Evolutionary conservation across 2,113 vertebrate genomes (phyloP), one percentile per base, ranked within the genome.

Genomic region (Rhinogobius similis): DNA sequence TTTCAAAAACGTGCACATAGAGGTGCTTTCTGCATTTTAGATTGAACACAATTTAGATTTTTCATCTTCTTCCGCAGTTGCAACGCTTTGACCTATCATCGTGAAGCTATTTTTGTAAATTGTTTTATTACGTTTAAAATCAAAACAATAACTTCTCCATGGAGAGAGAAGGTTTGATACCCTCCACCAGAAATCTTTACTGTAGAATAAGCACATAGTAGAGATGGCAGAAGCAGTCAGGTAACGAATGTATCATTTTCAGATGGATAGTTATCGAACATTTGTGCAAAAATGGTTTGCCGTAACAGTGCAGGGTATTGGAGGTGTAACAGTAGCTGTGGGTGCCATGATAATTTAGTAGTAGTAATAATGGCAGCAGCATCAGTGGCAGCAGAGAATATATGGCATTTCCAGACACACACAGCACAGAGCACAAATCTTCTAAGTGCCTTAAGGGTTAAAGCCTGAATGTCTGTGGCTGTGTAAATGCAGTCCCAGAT

Each of bases 401-500:
- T 38, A 38, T 12, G 32, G 29, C 59, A 62, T 62, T 62, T 62
- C 32, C 18, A 39, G 9, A 50, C 52, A 1, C 23, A 55, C 27
- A 65, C 12, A 58, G 8, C 23, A 21, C 66, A 59, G 29, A 38
- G 24, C 43, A 36, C 46, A 29, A 71, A 48, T 59, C 20, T 10
- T 5, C 44, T 48, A 21, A n/a, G 66, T 27, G 55, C 65, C 69
- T 68, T 4, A 75, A 74, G 44, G 79, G 76, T 78, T 83, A 78
- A 84, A 70, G 41, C 58, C 56, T 67, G 73, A 67, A 39, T 39
- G 62, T 41, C 58, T 68, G 61, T 67, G 68, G 65, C 67, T 32
- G 71, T 73, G 82, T 83, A 82, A 86, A 84, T 78, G 82, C 77
- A 84, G 71, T 72, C 67, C 74, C 63, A 70, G 74, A 77, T 84